Percentiles rank a stretch among this genome's conserved stretches.
Conservation (phyloP, 2,797 vertebrate species). For the Brachyrhaphis roseni region DNA sequence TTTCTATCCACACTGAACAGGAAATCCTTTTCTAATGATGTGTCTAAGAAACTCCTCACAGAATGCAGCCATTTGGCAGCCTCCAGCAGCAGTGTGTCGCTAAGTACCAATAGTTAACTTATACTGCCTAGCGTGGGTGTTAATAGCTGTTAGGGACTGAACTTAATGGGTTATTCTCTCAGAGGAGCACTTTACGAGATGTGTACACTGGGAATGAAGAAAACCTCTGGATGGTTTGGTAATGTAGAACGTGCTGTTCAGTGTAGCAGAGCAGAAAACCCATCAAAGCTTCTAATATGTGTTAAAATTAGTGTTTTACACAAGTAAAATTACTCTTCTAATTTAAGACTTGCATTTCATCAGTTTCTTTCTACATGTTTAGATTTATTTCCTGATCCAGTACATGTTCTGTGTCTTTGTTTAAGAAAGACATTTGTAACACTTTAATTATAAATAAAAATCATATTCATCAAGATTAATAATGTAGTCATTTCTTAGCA, state of each 20-base stretch:
- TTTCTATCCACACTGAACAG: slow-evolving; percentile 15
- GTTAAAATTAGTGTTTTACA: slow-evolving; percentile 21
- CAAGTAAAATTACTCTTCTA: background rate
- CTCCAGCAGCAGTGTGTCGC: slow-evolving; percentile 57
- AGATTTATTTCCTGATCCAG: background rate
- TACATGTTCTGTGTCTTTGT: background rate
- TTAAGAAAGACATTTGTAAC: background rate
- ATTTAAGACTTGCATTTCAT: background rate
- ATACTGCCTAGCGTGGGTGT: slow-evolving; percentile 34
- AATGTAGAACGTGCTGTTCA: slow-evolving; percentile 38
- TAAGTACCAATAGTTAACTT: slow-evolving; percentile 49
- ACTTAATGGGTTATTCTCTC: slow-evolving; percentile 36
- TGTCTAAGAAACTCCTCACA: slow-evolving; percentile 64
- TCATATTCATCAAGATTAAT: background rate
- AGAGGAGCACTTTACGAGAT: slow-evolving; percentile 35
- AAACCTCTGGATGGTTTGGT: slow-evolving; percentile 18
- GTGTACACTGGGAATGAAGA: slow-evolving; percentile 28
- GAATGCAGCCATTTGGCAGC: slow-evolving; percentile 67
- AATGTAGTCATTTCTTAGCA: background rate
- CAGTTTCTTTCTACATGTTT: background rate
- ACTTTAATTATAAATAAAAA: background rate
- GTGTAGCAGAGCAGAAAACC: slow-evolving; percentile 29
- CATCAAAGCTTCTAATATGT: slow-evolving; percentile 30
- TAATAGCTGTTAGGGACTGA: slow-evolving; percentile 22
- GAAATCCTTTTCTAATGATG: slow-evolving; percentile 64